These are phyloP conservation scores for Dicroscelio sp. DNA, from an alignment of 2,888 invertebrate species.

Conservation along the genomic window DNA sequence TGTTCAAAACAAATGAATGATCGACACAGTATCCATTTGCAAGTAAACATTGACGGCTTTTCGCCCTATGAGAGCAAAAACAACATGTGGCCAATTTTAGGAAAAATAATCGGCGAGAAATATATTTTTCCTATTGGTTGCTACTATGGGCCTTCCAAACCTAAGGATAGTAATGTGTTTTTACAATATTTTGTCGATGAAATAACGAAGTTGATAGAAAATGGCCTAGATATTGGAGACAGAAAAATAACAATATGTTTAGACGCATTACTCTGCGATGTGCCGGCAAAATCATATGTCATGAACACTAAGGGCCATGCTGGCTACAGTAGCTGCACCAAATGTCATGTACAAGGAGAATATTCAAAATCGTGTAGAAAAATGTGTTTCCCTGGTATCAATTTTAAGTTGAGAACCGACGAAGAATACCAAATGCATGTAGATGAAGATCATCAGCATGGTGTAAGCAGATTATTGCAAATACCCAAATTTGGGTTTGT, in stretches of 20 bases:
- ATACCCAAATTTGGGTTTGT: too few relatives aligned
- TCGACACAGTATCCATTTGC: too few relatives aligned
- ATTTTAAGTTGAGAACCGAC: constrained; percentile 58
- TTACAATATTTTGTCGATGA: background rate
- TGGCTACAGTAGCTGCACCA: constrained; percentile 67
- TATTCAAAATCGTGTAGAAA: constrained; percentile 35
- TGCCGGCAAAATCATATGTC: constrained; percentile 78
- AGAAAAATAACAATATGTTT: constrained; percentile 20
- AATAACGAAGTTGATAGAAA: background rate
- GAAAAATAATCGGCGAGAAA: background rate
- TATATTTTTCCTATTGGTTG: constrained; percentile 4
- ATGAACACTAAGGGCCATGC: constrained; percentile 66
- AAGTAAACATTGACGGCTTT: too few relatives aligned
- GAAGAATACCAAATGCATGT: constrained; percentile 42
- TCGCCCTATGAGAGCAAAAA: background rate
- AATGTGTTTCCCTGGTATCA: constrained; percentile 71
- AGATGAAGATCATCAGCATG: constrained; percentile 70
- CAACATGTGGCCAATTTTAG: constrained; percentile 17
- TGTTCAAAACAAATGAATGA: too few relatives aligned
- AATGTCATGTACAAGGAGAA: constrained; percentile 74
- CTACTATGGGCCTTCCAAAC: constrained; percentile 4
- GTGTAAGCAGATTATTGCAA: constrained; percentile 51
- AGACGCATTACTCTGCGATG: constrained; percentile 67
- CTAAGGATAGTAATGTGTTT: background rate
- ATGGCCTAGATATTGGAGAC: background rate